phyloP scores from a whole-genome alignment of 2,113 vertebrate genomes.

The Nesospiza acunhae region DNA sequence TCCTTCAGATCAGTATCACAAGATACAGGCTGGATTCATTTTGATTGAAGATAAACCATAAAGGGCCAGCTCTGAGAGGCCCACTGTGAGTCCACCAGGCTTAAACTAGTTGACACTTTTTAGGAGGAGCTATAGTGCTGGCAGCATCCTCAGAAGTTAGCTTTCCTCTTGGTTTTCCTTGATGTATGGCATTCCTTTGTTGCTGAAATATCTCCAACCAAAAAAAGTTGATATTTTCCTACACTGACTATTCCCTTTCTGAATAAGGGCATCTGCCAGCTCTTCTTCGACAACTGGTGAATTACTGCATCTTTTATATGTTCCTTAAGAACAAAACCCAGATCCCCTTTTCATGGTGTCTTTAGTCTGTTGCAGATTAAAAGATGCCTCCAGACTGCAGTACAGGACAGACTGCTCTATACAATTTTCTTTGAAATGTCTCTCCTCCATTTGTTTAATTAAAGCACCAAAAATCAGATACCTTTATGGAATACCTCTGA shows the following conservation, averaged over 20 bases:
- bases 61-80: background rate
- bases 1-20: background rate
- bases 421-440: background rate
- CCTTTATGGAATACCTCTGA: background rate
- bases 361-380: constrained; percentile 1
- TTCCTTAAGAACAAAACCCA: background rate
- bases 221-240: background rate
- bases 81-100: rapidly evolving
- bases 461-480: background rate
- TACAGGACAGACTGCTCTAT: background rate
- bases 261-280: background rate
- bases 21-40: background rate
- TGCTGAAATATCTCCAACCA: background rate
- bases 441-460: constrained; percentile 18
- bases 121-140: background rate
- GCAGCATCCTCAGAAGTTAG: background rate
- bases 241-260: background rate
- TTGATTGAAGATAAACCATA: background rate
- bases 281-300: background rate
- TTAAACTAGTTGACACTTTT: background rate
- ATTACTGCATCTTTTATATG: background rate
- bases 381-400: background rate
- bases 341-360: background rate
- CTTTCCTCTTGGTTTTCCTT: constrained; percentile 5
- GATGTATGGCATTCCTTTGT: background rate